Percentiles rank a stretch among this genome's conserved stretches.
These are phyloP conservation scores for Odontomyia ornata DNA, from an alignment of 2,888 invertebrate species.

Conservation along the genomic window DNA sequence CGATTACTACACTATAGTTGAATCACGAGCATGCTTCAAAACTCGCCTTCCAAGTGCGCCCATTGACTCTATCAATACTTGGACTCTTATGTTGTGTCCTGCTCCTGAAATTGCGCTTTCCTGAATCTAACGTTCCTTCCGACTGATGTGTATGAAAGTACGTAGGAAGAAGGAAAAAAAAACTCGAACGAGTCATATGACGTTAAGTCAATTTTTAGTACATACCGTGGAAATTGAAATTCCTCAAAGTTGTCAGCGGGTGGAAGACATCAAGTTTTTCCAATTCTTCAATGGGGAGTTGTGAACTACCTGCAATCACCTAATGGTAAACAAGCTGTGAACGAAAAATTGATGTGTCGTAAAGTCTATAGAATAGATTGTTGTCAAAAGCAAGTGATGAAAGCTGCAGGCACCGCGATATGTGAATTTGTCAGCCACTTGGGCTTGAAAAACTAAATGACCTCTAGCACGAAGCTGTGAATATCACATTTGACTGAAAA, in stretches of 20 bases:
- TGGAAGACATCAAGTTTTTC: conserved; percentile 46
- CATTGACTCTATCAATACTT: neutral
- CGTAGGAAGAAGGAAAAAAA: neutral
- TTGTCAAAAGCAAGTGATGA: conserved; percentile 2
- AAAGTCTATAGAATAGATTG: neutral
- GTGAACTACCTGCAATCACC: neutral
- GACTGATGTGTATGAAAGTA: neutral
- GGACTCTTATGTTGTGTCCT: neutral
- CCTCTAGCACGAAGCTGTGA: neutral
- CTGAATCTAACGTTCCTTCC: neutral
- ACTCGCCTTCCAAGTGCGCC: neutral
- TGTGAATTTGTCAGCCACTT: conserved; percentile 8
- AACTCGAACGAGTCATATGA: conserved; percentile 26
- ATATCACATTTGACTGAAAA: neutral
- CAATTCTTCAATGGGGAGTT: neutral
- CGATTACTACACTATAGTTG: too few relatives aligned
- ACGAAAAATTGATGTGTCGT: neutral
- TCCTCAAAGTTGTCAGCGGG: conserved; percentile 51
- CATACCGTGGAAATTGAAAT: conserved; percentile 44
- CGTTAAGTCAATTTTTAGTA: conserved; percentile 31
- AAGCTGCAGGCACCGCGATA: neutral
- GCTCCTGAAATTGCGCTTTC: neutral
- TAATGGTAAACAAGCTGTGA: neutral
- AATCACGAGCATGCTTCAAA: neutral
- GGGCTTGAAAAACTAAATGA: conserved; percentile 25